Evolutionary conservation across 2,888 invertebrate species (phyloP).

Genomic region (Microctonus aethiopoides): DNA sequence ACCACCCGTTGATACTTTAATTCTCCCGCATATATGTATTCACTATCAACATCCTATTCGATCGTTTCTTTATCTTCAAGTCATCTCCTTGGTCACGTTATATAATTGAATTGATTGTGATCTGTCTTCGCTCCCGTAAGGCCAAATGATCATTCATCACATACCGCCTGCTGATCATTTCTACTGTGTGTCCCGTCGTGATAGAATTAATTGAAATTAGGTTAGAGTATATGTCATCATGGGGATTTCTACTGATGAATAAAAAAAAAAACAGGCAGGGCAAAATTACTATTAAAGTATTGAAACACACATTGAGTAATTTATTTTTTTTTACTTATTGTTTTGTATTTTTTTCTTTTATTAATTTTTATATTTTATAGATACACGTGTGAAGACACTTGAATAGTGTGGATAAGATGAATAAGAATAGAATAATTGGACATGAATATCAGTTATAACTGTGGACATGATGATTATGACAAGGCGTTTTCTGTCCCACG

Average conservation of each 20-base stretch:
- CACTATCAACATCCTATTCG: no score
- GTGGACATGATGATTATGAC: constrained; percentile 16
- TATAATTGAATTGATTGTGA: constrained; percentile 46
- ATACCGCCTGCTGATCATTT: constrained; percentile 28
- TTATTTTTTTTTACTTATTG: not conserved
- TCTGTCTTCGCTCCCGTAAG: constrained; percentile 36
- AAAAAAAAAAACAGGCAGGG: not conserved
- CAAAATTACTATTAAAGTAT: no score
- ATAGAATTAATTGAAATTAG: constrained; percentile 25
- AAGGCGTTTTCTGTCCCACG: constrained; percentile 11
- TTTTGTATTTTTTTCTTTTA: not conserved
- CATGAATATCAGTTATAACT: constrained; percentile 1
- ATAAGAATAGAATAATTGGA: constrained; percentile 4
- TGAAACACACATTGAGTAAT: not conserved
- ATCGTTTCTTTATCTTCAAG: not conserved
- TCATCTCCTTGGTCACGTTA: not conserved
- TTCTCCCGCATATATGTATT: no score
- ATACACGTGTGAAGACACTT: not conserved
- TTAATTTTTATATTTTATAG: not conserved
- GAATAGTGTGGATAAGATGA: not conserved
- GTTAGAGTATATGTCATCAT: not conserved
- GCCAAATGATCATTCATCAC: constrained; percentile 44
- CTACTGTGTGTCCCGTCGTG: constrained; percentile 13
- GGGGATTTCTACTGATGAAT: not conserved
- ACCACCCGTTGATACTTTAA: constrained; percentile 25